Evolutionary conservation across 2,113 vertebrate genomes (phyloP).

Genomic region (Anolis sagrei): DNA sequence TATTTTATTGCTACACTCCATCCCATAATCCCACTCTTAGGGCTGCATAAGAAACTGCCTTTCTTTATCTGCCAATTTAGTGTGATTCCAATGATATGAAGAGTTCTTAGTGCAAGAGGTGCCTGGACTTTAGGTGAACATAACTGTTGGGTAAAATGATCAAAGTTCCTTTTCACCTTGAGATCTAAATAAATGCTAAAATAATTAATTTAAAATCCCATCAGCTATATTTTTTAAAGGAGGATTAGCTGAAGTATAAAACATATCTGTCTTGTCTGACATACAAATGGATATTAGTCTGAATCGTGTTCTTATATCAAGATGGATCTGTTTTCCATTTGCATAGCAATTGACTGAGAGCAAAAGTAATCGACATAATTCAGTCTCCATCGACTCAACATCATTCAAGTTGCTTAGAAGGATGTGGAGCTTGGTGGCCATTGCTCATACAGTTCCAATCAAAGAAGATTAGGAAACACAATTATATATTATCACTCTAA

Average conservation of each 20-base stretch:
- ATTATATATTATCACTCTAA: neutral
- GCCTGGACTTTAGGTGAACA: neutral
- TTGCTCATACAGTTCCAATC: conserved; percentile 21
- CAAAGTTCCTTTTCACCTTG: neutral
- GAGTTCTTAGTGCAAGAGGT: neutral
- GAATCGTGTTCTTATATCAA: conserved; percentile 14
- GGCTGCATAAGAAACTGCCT: neutral
- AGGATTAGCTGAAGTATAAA: neutral
- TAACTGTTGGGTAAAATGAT: neutral
- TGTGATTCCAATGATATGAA: neutral
- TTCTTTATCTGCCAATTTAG: neutral
- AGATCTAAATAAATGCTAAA: neutral
- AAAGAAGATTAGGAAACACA: conserved; percentile 6
- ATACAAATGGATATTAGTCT: neutral
- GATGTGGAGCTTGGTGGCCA: conserved; percentile 6
- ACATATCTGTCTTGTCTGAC: neutral
- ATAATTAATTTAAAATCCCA: neutral
- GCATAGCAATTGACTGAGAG: neutral
- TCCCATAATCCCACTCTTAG: too few species aligned
- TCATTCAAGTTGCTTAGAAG: conserved; percentile 3
- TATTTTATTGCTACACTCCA: too few species aligned
- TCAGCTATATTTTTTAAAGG: neutral
- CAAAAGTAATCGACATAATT: neutral
- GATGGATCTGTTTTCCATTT: conserved; percentile 28
- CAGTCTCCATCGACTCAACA: neutral